Evolutionary conservation across 2,797 vertebrate genomes (phyloP).

Genomic region (Melopsittacus undulatus): DNA sequence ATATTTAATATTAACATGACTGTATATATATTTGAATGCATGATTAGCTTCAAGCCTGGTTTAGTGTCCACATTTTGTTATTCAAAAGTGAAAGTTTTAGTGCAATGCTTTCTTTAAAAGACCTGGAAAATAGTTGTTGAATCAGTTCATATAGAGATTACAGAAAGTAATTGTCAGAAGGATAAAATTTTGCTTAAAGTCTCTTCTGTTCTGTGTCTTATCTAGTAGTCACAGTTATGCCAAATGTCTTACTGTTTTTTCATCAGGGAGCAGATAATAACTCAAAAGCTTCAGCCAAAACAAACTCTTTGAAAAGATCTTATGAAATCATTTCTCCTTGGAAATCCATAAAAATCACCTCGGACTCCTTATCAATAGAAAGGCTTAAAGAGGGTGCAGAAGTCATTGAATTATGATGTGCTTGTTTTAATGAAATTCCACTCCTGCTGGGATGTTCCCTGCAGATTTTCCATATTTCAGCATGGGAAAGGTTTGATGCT

Average conservation of each 20-base stretch:
- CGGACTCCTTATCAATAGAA: slow-evolving; percentile 80
- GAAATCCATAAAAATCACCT: slow-evolving; percentile 80
- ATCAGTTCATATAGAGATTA: background rate
- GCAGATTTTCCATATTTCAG: slow-evolving; percentile 90
- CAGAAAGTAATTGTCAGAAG: slow-evolving; percentile 20
- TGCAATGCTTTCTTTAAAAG: background rate
- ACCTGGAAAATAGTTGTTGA: slow-evolving; percentile 18
- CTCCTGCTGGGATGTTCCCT: slow-evolving; percentile 86
- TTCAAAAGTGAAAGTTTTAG: slow-evolving; percentile 1
- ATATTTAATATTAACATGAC: background rate
- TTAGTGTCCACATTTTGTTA: background rate
- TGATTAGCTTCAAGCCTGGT: background rate
- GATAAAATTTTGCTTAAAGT: background rate
- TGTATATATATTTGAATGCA: background rate
- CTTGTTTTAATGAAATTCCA: slow-evolving; percentile 86
- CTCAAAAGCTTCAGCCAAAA: slow-evolving; percentile 72
- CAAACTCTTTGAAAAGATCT: slow-evolving; percentile 76
- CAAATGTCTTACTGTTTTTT: slow-evolving; percentile 82
- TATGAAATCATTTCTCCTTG: slow-evolving; percentile 81
- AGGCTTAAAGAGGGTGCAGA: slow-evolving; percentile 81
- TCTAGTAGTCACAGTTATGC: slow-evolving; percentile 80
- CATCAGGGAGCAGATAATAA: slow-evolving; percentile 80
- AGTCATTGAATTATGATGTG: slow-evolving; percentile 85
- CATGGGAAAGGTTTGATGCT: slow-evolving; percentile 85
- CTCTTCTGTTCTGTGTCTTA: slow-evolving; percentile 49